These are phyloP conservation scores for Apis cerana DNA, from an alignment of 1,140 invertebrate species.

Conservation along the genomic window DNA sequence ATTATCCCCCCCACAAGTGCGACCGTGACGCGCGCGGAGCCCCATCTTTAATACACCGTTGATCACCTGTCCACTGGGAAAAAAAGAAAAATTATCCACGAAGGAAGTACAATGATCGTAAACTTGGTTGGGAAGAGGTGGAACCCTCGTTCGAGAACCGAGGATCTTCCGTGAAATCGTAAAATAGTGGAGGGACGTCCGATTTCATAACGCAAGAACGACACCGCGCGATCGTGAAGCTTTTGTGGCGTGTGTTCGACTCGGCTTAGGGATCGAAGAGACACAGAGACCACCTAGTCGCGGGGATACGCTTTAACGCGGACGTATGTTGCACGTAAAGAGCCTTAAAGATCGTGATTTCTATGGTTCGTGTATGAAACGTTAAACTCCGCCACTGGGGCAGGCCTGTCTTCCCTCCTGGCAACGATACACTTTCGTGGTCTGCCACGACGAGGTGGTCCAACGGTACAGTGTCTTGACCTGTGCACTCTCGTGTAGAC, in stretches of 20 bases:
- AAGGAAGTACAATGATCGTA: not conserved
- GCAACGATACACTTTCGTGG: conserved; percentile 46
- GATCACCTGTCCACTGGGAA: not conserved
- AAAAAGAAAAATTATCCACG: not conserved
- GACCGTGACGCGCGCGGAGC: no score
- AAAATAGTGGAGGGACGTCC: conserved; percentile 27
- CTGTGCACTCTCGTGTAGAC: conserved; percentile 51
- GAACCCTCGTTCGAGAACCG: not conserved
- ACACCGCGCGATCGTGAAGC: conserved; percentile 9
- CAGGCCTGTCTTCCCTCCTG: conserved; percentile 23
- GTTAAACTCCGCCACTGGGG: conserved; percentile 40
- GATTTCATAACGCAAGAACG: conserved; percentile 26
- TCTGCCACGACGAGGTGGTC: conserved; percentile 40
- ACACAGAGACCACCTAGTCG: conserved; percentile 49
- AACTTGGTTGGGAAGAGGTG: not conserved
- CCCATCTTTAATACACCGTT: not conserved
- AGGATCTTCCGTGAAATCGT: conserved; percentile 36
- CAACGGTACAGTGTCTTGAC: conserved; percentile 45
- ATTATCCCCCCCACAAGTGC: not conserved
- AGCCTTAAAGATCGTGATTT: conserved; percentile 54
- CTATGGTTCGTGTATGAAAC: conserved; percentile 51
- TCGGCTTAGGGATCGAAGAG: conserved; percentile 19
- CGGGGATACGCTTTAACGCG: conserved; percentile 27
- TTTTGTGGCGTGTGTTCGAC: conserved; percentile 23
- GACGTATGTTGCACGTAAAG: conserved; percentile 35